phyloP scores from a whole-genome alignment of 2,113 vertebrate genomes.

The Saguinus imperator region DNA sequence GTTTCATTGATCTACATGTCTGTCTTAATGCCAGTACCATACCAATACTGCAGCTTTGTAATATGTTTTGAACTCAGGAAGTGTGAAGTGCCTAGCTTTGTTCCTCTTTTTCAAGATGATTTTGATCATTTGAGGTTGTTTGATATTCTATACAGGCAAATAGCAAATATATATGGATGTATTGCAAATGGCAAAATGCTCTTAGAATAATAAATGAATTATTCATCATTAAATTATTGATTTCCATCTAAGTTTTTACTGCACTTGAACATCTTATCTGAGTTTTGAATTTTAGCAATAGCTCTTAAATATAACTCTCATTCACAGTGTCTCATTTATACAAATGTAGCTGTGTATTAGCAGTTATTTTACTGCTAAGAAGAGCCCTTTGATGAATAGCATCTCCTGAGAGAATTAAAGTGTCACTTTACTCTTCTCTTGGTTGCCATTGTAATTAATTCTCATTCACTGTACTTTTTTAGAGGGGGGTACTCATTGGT shows the following conservation, averaged over 20 bases:
- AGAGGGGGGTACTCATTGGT: neutral
- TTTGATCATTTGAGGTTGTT: neutral
- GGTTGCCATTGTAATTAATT: neutral
- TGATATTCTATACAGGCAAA: neutral
- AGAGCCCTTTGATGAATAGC: neutral
- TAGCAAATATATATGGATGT: neutral
- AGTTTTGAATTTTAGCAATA: neutral
- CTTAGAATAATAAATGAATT: neutral
- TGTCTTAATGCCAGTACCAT: neutral
- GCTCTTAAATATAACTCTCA: neutral
- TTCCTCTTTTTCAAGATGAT: neutral
- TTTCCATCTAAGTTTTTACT: neutral
- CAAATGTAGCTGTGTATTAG: neutral
- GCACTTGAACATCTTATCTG: neutral
- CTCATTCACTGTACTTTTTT: neutral
- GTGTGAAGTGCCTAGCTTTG: neutral
- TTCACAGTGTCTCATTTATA: neutral
- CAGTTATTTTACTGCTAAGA: neutral
- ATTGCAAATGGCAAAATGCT: neutral
- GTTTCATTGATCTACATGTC: neutral
- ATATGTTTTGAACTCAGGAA: neutral
- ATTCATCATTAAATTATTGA: neutral
- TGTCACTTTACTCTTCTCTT: neutral
- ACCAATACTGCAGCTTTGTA: slow-evolving; percentile 8
- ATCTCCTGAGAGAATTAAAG: neutral